These are phyloP conservation scores for Clarias macrocephalus DNA, from an alignment of 2,113 vertebrate species.

Conservation along the genomic window DNA sequence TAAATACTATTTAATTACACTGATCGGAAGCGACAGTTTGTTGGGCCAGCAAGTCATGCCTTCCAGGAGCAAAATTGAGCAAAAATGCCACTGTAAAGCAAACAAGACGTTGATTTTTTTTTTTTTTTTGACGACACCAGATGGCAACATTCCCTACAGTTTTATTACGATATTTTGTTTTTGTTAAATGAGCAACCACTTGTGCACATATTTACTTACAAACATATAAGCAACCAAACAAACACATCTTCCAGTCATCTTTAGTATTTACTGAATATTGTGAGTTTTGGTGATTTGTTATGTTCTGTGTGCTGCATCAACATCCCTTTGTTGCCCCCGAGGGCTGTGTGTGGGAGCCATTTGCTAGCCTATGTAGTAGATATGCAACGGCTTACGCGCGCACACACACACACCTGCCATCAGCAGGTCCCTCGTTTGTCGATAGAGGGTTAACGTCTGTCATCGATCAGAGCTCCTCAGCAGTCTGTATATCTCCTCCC, in stretches of 20 bases:
- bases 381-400: neutral
- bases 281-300: neutral
- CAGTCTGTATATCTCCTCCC: constrained; percentile 33
- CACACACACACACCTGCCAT: constrained; percentile 11
- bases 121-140: neutral
- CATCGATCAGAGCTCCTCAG: constrained; percentile 22
- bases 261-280: neutral
- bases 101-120: too few species aligned
- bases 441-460: constrained; percentile 52
- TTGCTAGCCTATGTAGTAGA: too few species aligned
- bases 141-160: neutral
- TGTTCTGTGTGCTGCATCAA: neutral
- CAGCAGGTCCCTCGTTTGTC: constrained; percentile 18
- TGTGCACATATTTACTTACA: neutral
- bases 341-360: neutral
- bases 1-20: neutral
- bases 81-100: neutral
- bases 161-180: neutral
- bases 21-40: neutral
- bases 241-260: neutral
- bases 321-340: neutral
- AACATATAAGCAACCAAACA: neutral
- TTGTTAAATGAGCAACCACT: neutral
- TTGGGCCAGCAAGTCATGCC: neutral
- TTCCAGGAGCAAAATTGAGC: neutral